These are phyloP conservation scores for Ferdinandea cuprea DNA, from an alignment of 2,888 invertebrate species.

Conservation along the genomic window DNA sequence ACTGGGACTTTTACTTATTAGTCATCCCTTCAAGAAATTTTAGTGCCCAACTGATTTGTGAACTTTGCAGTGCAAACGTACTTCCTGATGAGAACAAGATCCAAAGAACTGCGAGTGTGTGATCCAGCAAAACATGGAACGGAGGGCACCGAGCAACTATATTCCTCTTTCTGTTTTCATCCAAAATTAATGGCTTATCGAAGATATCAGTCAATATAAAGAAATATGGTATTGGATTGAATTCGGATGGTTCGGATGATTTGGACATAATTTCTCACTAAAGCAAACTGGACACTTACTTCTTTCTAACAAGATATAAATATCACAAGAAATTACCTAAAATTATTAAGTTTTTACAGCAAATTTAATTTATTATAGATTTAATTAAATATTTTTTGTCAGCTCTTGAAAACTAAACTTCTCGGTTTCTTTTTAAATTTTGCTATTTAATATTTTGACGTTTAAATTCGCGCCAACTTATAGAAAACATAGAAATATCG, in stretches of 20 bases:
- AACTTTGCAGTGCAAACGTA: slow-evolving; percentile 39
- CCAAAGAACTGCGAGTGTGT: slow-evolving; percentile 75
- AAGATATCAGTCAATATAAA: slow-evolving; percentile 68
- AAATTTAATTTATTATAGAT: not conserved
- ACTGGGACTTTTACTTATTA: slow-evolving; percentile 31
- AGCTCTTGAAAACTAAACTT: not conserved
- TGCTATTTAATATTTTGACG: slow-evolving; percentile 48
- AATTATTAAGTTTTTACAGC: not conserved
- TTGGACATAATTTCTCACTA: slow-evolving; percentile 22
- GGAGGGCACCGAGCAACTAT: slow-evolving; percentile 67
- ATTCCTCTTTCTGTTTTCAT: slow-evolving; percentile 13
- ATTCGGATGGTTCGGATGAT: slow-evolving; percentile 21
- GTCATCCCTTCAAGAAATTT: slow-evolving; percentile 75
- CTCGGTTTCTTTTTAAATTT: slow-evolving; percentile 44
- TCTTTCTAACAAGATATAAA: not conserved
- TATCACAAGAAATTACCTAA: no score
- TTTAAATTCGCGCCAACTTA: slow-evolving; percentile 48
- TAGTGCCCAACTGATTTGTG: slow-evolving; percentile 75
- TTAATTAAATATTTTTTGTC: not conserved
- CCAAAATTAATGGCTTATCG: slow-evolving; percentile 41
- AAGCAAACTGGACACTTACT: not conserved
- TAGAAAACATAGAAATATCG: slow-evolving; percentile 56
- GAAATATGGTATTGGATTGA: slow-evolving; percentile 69
- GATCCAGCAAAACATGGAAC: slow-evolving; percentile 75
- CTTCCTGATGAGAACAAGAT: slow-evolving; percentile 59